Base-by-base conservation (phyloP, 30 jellyfish, hydroid and myxozoan species). In the Hydra vulgaris region DNA sequence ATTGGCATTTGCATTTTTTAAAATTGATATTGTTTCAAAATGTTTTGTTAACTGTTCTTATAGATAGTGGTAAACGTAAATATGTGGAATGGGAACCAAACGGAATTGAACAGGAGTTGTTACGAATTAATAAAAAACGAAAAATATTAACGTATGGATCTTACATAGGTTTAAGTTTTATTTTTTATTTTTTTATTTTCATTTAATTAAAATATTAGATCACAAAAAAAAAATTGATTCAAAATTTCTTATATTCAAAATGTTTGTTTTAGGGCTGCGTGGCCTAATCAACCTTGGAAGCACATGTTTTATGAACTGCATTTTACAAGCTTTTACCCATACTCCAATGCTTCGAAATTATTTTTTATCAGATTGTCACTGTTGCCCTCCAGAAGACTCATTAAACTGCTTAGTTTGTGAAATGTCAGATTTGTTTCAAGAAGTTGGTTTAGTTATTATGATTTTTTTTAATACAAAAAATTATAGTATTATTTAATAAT, bases 341-440 rank as follows among this genome's bases (percentile, higher is more conserved):
- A 89, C 97, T 7, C 97, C 97, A 55, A 89, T 89, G 97, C 89
- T 89, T 23, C 67, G 95, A 76, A 84, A 88, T 76, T 89, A 89
- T 72, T 89, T 89, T 81, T 75, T 89, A 52, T 89, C 97, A 7
- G 97, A 89, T 23, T 78, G 71, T 27, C 97, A 89, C 71, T 81
- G 85, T 21, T 89, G 97, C 66, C 89, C 97, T 0, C 76, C 82
- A 1, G 97, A 89, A 70, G 97, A 89, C 20, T 79, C 91, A 53
- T 92, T 74, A 23, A 85, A 75, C 69, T 89, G 97, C 74, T 77
- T 89, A 70, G 94, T 89, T 83, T 89, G 97, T 75, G 97, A 89
- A 82, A 88, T 89, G 96, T 84, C 97, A 25, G 54, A 73, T 21
- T 82, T 89, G 24, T 87, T 89, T 71, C 97, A 89, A 73, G 97